These are phyloP conservation scores for Saxidomus purpurata DNA, from an alignment of 1,140 invertebrate genomes.

Conservation along the genomic window DNA sequence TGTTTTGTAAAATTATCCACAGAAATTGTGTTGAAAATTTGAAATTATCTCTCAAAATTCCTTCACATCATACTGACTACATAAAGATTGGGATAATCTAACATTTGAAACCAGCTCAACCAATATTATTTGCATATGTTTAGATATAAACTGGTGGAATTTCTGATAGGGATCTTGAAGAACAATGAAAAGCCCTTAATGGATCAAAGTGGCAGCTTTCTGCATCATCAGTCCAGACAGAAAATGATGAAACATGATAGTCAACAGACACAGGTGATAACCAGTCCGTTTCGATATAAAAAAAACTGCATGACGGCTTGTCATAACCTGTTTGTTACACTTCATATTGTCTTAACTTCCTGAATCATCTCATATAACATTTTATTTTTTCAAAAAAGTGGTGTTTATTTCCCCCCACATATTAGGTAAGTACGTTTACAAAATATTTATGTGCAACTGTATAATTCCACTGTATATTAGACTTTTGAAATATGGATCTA, in stretches of 20 bases:
- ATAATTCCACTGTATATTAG: too few species aligned
- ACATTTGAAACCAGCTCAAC: not conserved
- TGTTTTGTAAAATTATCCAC: not conserved
- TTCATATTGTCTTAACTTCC: too few species aligned
- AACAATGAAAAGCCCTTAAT: not conserved
- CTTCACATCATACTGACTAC: not conserved
- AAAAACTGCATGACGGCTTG: not conserved
- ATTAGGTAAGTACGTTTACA: too few species aligned
- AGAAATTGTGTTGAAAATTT: not conserved
- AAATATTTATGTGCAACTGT: too few species aligned
- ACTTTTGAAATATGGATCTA: too few species aligned
- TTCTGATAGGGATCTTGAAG: not conserved
- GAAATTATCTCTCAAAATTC: slow-evolving; percentile 3
- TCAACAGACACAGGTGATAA: not conserved
- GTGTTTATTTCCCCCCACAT: too few species aligned
- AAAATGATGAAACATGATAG: not conserved
- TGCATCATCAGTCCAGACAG: not conserved
- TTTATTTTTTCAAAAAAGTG: too few species aligned
- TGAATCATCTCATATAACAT: too few species aligned
- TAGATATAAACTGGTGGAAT: not conserved
- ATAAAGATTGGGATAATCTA: not conserved
- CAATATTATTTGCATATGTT: not conserved
- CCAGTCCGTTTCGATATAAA: not conserved
- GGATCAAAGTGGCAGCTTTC: slow-evolving; percentile 3
- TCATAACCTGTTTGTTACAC: not conserved